These are phyloP conservation scores for Micoletzkya japonica DNA, from an alignment of 2,888 invertebrate species.

Conservation along the genomic window DNA sequence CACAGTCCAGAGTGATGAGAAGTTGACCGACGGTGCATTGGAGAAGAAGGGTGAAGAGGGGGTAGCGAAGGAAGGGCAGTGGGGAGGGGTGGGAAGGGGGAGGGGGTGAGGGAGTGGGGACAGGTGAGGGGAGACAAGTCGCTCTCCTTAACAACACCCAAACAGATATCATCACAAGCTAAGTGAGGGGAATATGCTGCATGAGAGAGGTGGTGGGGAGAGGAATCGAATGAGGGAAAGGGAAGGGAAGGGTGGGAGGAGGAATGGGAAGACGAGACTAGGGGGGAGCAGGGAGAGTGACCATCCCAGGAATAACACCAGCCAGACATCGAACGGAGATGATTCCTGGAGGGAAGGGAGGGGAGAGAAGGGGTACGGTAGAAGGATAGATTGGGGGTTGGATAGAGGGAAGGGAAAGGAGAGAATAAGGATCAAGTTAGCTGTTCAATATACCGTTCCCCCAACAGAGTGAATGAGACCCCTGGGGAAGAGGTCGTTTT, in stretches of 20 bases:
- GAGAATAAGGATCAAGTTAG: too few species aligned
- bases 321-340: not conserved
- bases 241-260: not conserved
- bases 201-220: constrained; percentile 21
- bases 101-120: not conserved
- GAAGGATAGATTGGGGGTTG: too few species aligned
- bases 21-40: constrained; percentile 1
- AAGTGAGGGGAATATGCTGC: constrained; percentile 23
- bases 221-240: not conserved
- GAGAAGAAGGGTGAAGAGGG: not conserved
- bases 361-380: too few species aligned
- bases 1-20: constrained; percentile 20
- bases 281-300: not conserved
- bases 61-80: not conserved
- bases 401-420: too few species aligned
- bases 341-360: not conserved
- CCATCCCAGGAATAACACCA: not conserved
- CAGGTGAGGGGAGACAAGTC: not conserved
- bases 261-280: not conserved
- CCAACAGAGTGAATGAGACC: too few species aligned
- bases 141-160: not conserved
- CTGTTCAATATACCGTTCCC: too few species aligned
- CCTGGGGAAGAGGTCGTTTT: too few species aligned
- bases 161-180: constrained; percentile 23
- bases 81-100: not conserved